A percentile compares a stretch with the other conserved stretches of the same genome.
These are phyloP conservation scores for Vannuccia rotundouncinata DNA, from an alignment of 2,888 invertebrate species.

Conservation along the genomic window DNA sequence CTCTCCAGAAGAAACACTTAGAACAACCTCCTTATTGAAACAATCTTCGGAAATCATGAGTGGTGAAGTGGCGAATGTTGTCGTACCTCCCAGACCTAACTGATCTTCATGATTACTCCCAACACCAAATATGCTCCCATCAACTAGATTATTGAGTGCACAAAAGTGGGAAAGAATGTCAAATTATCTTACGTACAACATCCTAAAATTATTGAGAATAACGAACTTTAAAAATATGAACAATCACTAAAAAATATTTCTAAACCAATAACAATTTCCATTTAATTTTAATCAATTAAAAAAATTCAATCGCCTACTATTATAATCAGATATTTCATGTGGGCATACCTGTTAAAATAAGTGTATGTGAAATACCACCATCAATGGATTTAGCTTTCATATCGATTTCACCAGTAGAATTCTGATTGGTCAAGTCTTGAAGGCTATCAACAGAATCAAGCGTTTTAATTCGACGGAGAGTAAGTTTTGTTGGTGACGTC, in stretches of 20 bases:
- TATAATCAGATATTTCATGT: too few relatives aligned
- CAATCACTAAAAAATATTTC: too few relatives aligned
- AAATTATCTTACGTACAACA: too few relatives aligned
- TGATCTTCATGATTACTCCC: constrained; percentile 6
- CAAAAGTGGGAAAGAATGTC: too few relatives aligned
- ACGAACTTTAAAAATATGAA: too few relatives aligned
- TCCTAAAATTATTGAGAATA: too few relatives aligned
- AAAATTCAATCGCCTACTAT: too few relatives aligned
- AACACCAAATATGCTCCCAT: background rate
- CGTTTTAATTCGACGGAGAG: background rate
- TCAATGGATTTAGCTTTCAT: background rate
- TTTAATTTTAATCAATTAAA: too few relatives aligned
- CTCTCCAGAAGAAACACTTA: background rate
- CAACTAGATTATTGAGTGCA: too few relatives aligned
- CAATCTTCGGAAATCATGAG: background rate
- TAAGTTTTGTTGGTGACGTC: background rate
- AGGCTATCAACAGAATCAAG: background rate
- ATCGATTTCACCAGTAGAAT: background rate
- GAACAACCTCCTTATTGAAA: background rate
- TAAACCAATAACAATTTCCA: too few relatives aligned
- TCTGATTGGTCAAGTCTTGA: background rate
- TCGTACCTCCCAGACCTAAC: background rate
- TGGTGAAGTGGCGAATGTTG: background rate
- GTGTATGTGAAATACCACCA: constrained; percentile 1
- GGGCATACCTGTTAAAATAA: background rate